Base-by-base conservation (phyloP, 35 echinoderm and acorn worm genomes). In the Amphiura filiformis region DNA sequence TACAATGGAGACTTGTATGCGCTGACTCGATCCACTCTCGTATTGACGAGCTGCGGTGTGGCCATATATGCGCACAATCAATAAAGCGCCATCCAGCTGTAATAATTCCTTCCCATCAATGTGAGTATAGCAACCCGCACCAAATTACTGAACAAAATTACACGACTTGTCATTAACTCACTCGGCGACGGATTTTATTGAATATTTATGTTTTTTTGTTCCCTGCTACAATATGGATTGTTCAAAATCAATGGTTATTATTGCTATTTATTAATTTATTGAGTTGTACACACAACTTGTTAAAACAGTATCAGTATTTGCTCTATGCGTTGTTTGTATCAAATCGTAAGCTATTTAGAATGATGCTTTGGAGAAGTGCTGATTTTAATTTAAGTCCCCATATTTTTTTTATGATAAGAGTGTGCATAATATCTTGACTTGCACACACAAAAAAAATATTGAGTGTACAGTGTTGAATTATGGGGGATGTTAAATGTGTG, bases 401-500 rank as follows among this genome's bases (percentile, higher is more conserved):
- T 70, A 70, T 70, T 4, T 15, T 70, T 70, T 70, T 26, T 18
- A 18, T n/a, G 61, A 70, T 11, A 11, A 70, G 26, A 70, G 15
- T 11, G 15, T 30, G 9, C 61, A 70, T n/a, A 52, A 11, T 70
- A 26, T 26, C 28, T 70, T 52, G 61, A n/a, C 61, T 26, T 70
- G 61, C n/a, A n/a, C n/a, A n/a, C n/a, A n/a, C n/a, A n/a, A n/a
- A n/a, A 23, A 23, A 47, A 70, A 26, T 5, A 70, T 18, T 70
- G 61, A 26, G 61, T 70, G 15, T n/a, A 70, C 61, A 70, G 61
- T 70, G 61, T 26, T 18, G 61, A 70, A 70, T 70, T 70, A n/a
- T 70, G 61, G 61, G 61, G 61, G 61, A 70, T 70, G 61, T n/a
- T 70, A 70, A 70, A 70, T 70, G 28, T 70, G 61, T 70, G 61